A percentile compares a stretch with the other conserved stretches of the same genome.
Evolutionary conservation across 2,888 invertebrate genomes (phyloP).

Genomic region (Linyphia triangularis): DNA sequence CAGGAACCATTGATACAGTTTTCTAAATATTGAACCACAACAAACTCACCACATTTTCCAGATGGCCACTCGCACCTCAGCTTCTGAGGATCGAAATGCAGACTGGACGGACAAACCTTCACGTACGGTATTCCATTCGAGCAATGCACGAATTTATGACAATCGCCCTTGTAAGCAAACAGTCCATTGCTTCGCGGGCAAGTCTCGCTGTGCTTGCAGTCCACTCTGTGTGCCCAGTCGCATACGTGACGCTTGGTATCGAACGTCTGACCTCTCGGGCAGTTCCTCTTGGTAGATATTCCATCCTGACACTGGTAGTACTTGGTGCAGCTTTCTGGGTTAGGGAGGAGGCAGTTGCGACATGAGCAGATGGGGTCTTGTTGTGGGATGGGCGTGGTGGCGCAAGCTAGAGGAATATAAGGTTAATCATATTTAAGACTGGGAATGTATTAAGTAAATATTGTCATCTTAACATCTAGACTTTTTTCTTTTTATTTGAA

Average conservation of each 20-base stretch:
- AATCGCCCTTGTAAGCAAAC: constrained; percentile 55
- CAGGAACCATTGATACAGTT: no score
- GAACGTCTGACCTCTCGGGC: constrained; percentile 69
- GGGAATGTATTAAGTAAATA: background rate
- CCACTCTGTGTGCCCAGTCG: constrained; percentile 58
- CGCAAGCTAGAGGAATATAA: background rate
- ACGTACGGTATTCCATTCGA: constrained; percentile 58
- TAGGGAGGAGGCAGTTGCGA: constrained; percentile 53
- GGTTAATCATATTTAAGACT: background rate
- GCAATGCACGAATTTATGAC: constrained; percentile 67
- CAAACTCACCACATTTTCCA: constrained; percentile 61
- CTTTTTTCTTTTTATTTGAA: background rate
- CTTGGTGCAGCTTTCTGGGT: constrained; percentile 63
- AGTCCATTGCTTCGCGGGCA: constrained; percentile 60
- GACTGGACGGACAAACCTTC: constrained; percentile 24
- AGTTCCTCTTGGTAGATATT: constrained; percentile 31
- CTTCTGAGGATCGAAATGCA: constrained; percentile 50
- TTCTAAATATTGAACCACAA: no score
- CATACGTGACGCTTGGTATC: constrained; percentile 44
- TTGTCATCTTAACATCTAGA: no score
- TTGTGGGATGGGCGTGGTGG: background rate
- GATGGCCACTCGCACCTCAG: constrained; percentile 22
- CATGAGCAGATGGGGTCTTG: constrained; percentile 63
- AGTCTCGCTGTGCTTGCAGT: constrained; percentile 44
- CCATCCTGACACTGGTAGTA: constrained; percentile 72